Percentiles rank a stretch among this genome's conserved stretches.
Evolutionary conservation across 2,113 vertebrate species (phyloP).

Genomic region (Phyllostomus discolor): DNA sequence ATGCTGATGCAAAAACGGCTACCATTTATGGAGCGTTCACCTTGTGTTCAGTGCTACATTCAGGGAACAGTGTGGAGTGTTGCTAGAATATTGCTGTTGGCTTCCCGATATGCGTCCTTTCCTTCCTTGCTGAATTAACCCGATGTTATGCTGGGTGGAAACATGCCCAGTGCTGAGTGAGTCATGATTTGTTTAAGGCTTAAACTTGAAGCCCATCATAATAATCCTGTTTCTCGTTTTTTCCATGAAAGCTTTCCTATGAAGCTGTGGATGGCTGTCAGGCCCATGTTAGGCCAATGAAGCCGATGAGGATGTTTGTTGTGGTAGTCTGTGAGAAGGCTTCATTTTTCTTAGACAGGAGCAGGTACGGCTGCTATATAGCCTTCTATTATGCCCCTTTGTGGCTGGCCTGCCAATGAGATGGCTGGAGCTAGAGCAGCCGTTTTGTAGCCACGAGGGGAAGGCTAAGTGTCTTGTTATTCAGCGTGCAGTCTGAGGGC

Average conservation of each 20-base stretch:
- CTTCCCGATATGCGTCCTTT: background rate
- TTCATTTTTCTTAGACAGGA: background rate
- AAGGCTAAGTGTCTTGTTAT: background rate
- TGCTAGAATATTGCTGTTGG: background rate
- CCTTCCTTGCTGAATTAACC: background rate
- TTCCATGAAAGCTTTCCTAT: background rate
- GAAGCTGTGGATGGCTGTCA: background rate
- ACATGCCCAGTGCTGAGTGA: background rate
- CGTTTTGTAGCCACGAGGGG: background rate
- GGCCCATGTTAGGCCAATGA: background rate
- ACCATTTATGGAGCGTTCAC: fast-evolving
- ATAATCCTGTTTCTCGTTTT: background rate
- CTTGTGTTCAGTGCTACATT: background rate
- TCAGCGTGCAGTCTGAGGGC: background rate
- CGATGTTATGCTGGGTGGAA: background rate
- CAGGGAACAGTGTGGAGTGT: fast-evolving
- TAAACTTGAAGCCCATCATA: background rate
- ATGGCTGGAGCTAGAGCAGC: background rate
- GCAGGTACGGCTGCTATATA: background rate
- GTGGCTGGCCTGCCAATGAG: background rate
- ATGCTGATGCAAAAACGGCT: background rate
- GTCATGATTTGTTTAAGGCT: background rate
- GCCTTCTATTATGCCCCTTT: background rate
- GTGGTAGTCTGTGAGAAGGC: background rate
- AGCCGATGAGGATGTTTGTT: background rate